Evolutionary conservation across 1,140 invertebrate genomes (phyloP), one percentile per base, ranked within the genome.

Genomic region (Drosophila funebris): DNA sequence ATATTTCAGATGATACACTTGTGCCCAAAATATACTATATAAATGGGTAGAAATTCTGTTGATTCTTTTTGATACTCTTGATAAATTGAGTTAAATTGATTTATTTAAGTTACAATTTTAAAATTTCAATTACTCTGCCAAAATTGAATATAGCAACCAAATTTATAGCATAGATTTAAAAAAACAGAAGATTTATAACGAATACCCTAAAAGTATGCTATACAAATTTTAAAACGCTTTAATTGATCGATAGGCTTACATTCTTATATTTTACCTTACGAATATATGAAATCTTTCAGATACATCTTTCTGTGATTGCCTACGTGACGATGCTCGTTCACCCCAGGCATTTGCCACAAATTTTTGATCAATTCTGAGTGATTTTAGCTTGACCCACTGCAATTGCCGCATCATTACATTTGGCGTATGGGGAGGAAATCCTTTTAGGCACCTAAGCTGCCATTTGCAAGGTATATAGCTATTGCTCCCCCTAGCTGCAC

Each of bases 321-420:
- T 14, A 31, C 37, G 24, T 31, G 24, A 43, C n/a, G 4, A 43
- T 18, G 4, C 14, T 57, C 29, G 24, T 39, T 13, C 5, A 5
- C 22, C 43, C 27, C 31, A 39, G 6, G 20, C 20, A 50, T 36
- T 50, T 36, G 41, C 57, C 41, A 36, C 27, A 46, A 48, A 24
- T 20, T 13, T 29, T 11, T 16, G 7, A 29, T 16, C n/a, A 7
- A 53, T 29, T 24, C 24, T 31, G 1, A n/a, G 22, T 62, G 14
- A 14, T 39, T 58, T 46, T 75, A 67, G 43, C 67, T 76, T 80
- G 77, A 68, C 76, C 77, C 57, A 77, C 41, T 66, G 69, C 64
- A 77, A 73, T 70, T 67, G 69, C 73, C 60, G 81, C 77, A 73
- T 80, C 80, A 80, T 63, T 76, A 81, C 73, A 76, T 39, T 79